phyloP scores from a whole-genome alignment of 1,140 invertebrate species.

The Carposina sasakii region DNA sequence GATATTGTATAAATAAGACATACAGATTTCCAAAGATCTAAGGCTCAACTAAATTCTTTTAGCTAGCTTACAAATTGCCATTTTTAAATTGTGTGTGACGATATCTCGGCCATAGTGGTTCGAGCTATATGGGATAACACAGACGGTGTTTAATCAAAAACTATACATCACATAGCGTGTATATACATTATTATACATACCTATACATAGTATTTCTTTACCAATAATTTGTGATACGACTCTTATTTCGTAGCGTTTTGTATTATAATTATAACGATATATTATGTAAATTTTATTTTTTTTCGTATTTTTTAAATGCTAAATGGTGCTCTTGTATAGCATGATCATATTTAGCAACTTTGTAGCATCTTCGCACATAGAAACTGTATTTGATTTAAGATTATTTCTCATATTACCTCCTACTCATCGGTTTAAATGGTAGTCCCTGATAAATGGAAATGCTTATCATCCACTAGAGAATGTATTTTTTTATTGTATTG shows the following conservation, averaged over 20 bases:
- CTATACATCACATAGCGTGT: slow-evolving; percentile 41
- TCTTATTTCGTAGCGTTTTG: slow-evolving; percentile 34
- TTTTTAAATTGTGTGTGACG: slow-evolving; percentile 35
- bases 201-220: too few relatives aligned
- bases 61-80: slow-evolving; percentile 49
- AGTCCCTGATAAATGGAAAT: too few relatives aligned
- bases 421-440: too few relatives aligned
- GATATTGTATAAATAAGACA: slow-evolving; percentile 58
- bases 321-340: too few relatives aligned
- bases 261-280: slow-evolving; percentile 1
- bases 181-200: slow-evolving; percentile 38
- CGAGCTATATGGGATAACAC: neutral
- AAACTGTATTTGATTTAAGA: too few relatives aligned
- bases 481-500: too few relatives aligned
- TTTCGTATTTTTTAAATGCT: slow-evolving; percentile 30
- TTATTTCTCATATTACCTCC: too few relatives aligned
- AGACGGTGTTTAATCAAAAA: too few relatives aligned
- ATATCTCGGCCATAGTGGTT: slow-evolving; percentile 3
- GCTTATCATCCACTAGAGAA: too few relatives aligned
- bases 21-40: slow-evolving; percentile 68
- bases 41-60: slow-evolving; percentile 66
- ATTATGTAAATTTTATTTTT: slow-evolving; percentile 25
- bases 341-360: too few relatives aligned
- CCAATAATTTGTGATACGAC: slow-evolving; percentile 51
- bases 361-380: too few relatives aligned